Conservation (phyloP, 2,113 vertebrate species). For the Paralichthys olivaceus region DNA sequence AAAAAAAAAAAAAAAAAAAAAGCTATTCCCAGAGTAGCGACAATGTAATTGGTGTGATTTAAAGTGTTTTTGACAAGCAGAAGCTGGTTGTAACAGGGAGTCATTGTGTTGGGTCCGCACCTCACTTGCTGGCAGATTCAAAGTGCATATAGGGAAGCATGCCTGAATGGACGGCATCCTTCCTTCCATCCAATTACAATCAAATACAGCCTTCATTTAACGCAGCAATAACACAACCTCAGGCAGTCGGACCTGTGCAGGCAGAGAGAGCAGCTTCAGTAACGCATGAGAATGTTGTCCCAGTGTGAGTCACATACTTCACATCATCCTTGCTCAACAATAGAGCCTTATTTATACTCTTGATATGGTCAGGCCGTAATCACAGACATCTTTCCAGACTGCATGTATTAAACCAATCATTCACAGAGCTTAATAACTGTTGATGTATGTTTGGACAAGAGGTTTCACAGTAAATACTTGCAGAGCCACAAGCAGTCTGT, state of each 20-base stretch:
- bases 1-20: neutral
- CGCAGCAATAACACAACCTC: constrained; percentile 41
- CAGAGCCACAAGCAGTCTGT: constrained; percentile 8
- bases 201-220: constrained; percentile 46
- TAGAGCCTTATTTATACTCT: neutral
- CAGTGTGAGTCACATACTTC: constrained; percentile 4
- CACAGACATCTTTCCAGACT: neutral
- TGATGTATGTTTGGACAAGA: neutral
- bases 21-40: constrained; percentile 19
- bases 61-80: constrained; percentile 66
- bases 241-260: constrained; percentile 18
- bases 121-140: constrained; percentile 53
- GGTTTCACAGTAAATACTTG: neutral
- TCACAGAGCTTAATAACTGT: neutral
- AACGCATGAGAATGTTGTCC: neutral
- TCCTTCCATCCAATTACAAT: constrained; percentile 60
- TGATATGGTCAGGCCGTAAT: neutral
- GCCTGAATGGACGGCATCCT: constrained; percentile 57
- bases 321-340: neutral
- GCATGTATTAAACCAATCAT: neutral
- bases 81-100: constrained; percentile 68
- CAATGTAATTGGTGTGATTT: constrained; percentile 54
- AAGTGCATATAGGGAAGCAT: constrained; percentile 31
- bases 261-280: neutral
- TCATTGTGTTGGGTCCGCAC: constrained; percentile 64